Evolutionary conservation across 1,140 invertebrate species (phyloP).

Genomic region (Paraescarpia echinospica): DNA sequence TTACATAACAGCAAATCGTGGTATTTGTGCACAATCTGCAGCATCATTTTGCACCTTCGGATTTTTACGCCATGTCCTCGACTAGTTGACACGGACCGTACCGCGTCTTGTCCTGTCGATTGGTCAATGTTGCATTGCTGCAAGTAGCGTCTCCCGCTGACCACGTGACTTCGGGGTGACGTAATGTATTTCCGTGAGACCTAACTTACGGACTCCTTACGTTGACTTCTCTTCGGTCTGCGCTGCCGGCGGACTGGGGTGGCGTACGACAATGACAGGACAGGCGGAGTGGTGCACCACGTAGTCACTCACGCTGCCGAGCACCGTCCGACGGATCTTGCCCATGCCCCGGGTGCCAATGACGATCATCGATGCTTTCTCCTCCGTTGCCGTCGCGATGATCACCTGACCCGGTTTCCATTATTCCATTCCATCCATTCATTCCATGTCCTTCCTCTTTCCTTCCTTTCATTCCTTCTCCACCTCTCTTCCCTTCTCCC

Average conservation of each 20-base stretch:
- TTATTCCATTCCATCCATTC: not conserved
- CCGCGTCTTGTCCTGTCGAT: not conserved
- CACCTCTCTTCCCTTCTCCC: no score
- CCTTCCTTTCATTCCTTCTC: no score
- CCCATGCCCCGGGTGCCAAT: conserved; percentile 29
- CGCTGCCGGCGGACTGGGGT: not conserved
- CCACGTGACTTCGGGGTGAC: not conserved
- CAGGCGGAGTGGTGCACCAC: conserved; percentile 28
- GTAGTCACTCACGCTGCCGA: conserved; percentile 29
- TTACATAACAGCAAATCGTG: not conserved
- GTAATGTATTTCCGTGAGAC: not conserved
- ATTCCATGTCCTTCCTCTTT: no score
- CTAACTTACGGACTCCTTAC: not conserved
- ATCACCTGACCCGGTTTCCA: conserved; percentile 28
- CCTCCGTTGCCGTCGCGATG: conserved; percentile 25
- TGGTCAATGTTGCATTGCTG: not conserved
- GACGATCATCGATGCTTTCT: conserved; percentile 30
- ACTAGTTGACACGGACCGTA: not conserved
- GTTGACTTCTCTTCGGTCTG: not conserved
- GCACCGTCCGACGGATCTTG: conserved; percentile 28
- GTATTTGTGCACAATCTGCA: not conserved
- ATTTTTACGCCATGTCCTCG: not conserved
- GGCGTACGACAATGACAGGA: conserved; percentile 29
- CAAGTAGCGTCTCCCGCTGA: not conserved
- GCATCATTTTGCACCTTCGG: no score